Conservation (phyloP, 2,113 vertebrate species). For the Emydocephalus ijimae region DNA sequence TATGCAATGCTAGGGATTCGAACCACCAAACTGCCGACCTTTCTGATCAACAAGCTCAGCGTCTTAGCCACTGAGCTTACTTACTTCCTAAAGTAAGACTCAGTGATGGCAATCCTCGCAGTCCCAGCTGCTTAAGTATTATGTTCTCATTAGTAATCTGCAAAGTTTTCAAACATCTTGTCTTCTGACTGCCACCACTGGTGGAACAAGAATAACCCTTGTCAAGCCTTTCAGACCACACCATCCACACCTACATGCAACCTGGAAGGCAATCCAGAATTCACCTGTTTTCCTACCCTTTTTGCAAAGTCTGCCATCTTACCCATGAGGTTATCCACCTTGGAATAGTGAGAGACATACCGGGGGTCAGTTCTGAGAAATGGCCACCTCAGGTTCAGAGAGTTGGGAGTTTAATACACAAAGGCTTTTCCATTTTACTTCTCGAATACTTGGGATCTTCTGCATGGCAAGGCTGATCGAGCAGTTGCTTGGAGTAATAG, state of each 20-base stretch:
- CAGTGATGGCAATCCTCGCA: background rate
- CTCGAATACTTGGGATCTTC: background rate
- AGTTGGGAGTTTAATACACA: background rate
- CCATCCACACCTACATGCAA: background rate
- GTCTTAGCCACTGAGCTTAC: no score
- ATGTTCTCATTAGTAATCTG: background rate
- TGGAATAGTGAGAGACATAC: background rate
- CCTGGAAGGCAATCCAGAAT: background rate
- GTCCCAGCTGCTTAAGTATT: background rate
- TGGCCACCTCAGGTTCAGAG: background rate
- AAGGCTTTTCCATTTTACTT: background rate
- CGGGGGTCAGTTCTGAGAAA: background rate
- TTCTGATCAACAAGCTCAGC: no score
- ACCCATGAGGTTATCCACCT: background rate
- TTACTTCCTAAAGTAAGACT: background rate
- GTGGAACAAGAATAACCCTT: background rate
- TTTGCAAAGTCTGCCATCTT: background rate
- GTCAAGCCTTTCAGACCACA: background rate
- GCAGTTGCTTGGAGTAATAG: background rate
- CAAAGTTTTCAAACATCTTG: background rate
- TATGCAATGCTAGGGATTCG: no score
- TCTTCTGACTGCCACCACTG: background rate
- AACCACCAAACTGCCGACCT: no score
- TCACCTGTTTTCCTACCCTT: background rate
- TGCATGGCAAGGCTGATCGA: background rate